phyloP scores from a whole-genome alignment of 2,888 invertebrate genomes.

The Anaspis maculata region DNA sequence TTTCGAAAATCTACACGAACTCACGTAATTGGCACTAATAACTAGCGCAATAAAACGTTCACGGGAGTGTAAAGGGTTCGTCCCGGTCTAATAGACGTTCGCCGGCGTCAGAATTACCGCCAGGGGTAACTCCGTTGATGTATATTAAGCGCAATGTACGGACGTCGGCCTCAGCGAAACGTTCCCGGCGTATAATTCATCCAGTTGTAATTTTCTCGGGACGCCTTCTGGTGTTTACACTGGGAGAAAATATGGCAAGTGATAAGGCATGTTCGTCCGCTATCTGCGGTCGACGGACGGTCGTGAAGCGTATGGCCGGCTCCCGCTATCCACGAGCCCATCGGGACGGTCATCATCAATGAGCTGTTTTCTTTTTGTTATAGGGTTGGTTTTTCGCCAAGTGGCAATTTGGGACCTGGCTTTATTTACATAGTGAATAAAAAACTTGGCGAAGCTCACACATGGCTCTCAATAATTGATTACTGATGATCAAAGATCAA shows the following conservation, averaged over 20 bases:
- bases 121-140: too few species aligned
- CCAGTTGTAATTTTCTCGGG: conserved; percentile 31
- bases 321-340: too few species aligned
- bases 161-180: not conserved
- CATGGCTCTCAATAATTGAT: too few species aligned
- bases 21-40: conserved; percentile 12
- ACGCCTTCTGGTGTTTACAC: conserved; percentile 24
- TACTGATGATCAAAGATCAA: too few species aligned
- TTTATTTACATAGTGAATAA: too few species aligned
- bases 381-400: too few species aligned
- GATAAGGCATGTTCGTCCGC: conserved; percentile 40
- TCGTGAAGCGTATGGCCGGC: conserved; percentile 7
- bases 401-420: too few species aligned
- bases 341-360: too few species aligned
- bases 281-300: conserved; percentile 27
- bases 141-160: too few species aligned
- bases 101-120: conserved; percentile 11
- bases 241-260: conserved; percentile 36
- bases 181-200: conserved; percentile 33
- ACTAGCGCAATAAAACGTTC: conserved; percentile 13
- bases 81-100: conserved; percentile 14
- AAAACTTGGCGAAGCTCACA: too few species aligned
- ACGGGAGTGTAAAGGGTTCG: conserved; percentile 5
- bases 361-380: too few species aligned
- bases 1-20: conserved; percentile 4